Conservation (phyloP, 2,888 invertebrate species). For the Nudaria mundana region DNA sequence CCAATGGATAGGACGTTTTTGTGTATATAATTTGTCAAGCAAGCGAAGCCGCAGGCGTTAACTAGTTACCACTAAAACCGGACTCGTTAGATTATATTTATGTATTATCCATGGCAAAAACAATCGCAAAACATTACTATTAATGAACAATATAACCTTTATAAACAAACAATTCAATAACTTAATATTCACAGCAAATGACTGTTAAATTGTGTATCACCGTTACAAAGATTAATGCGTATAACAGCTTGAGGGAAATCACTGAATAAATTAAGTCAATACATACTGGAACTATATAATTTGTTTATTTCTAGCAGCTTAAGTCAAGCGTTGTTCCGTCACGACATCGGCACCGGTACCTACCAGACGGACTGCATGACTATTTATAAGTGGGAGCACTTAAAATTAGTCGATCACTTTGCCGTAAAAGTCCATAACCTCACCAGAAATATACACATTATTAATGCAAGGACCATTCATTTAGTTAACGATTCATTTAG, state of each 20-base stretch:
- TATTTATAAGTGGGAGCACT: no score
- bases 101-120: slow-evolving; percentile 5
- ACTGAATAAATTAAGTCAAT: slow-evolving; percentile 39
- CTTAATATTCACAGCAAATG: slow-evolving; percentile 6
- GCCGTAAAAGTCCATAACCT: slow-evolving; percentile 45
- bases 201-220: slow-evolving; percentile 8
- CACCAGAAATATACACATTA: slow-evolving; percentile 39
- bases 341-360: no score
- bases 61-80: no score
- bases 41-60: no score
- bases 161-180: slow-evolving; percentile 9
- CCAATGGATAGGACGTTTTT: no score
- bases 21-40: no score
- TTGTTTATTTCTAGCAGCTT: slow-evolving; percentile 46
- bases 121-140: slow-evolving; percentile 21
- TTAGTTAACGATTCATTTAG: no score
- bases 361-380: slow-evolving; percentile 32
- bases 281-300: slow-evolving; percentile 53
- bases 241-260: slow-evolving; percentile 37
- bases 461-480: slow-evolving; percentile 15
- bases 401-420: slow-evolving; percentile 49
- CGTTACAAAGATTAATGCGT: slow-evolving; percentile 23
- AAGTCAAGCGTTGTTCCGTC: slow-evolving; percentile 40
- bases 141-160: slow-evolving; percentile 12
- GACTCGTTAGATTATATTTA: no score